These are phyloP conservation scores for Octonoba sinensis DNA, from an alignment of 2,888 invertebrate genomes.

Conservation along the genomic window DNA sequence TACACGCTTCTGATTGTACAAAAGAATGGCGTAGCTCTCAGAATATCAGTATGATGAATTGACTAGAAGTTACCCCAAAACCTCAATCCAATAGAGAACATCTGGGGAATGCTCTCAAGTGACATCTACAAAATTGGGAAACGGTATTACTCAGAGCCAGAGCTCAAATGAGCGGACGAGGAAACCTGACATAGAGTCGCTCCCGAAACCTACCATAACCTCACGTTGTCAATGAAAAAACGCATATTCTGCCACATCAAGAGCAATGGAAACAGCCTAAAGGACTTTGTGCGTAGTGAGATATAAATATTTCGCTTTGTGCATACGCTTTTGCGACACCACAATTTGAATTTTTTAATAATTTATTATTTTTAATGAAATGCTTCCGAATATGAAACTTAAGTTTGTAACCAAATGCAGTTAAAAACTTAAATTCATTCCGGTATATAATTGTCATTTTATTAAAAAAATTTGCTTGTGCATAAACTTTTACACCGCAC, in stretches of 20 bases:
- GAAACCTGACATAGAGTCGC: no score
- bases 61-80: no score
- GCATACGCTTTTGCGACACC: no score
- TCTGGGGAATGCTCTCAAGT: neutral
- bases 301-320: neutral
- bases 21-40: neutral
- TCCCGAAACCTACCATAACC: no score
- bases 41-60: neutral
- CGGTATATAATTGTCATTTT: neutral
- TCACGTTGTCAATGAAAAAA: neutral
- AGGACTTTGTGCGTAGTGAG: neutral
- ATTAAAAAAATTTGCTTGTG: neutral
- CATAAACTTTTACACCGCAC: neutral
- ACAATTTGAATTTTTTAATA: neutral
- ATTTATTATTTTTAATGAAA: neutral
- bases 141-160: neutral
- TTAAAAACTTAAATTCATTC: neutral
- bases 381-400: neutral
- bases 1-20: neutral
- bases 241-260: neutral
- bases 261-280: no score
- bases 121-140: no score
- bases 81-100: no score
- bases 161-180: neutral
- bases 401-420: no score